These are phyloP conservation scores for Lasioglossum baleicum DNA, from an alignment of 1,140 invertebrate species.

Conservation along the genomic window DNA sequence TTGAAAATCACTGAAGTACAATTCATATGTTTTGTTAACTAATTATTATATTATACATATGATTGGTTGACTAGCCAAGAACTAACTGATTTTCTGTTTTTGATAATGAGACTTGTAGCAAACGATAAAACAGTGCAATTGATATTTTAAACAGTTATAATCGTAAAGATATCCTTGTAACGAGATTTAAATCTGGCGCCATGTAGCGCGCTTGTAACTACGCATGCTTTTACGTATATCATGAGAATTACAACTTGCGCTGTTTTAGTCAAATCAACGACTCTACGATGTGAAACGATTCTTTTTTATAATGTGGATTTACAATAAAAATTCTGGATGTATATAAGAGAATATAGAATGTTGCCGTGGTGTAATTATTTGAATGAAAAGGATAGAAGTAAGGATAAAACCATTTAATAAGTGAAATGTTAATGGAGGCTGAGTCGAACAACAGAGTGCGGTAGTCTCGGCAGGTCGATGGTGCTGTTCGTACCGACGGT, in stretches of 20 bases:
- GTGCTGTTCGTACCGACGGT: slow-evolving; percentile 72
- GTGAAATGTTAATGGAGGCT: slow-evolving; percentile 43
- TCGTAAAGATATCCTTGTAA: background rate
- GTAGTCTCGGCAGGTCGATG: slow-evolving; percentile 67
- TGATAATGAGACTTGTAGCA: no score
- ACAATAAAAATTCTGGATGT: background rate
- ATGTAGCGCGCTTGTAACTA: slow-evolving; percentile 16
- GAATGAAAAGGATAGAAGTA: no score
- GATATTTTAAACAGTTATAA: background rate
- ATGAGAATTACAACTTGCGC: slow-evolving; percentile 11
- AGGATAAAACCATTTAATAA: background rate
- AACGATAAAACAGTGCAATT: background rate
- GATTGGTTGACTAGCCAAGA: no score
- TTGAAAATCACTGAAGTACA: background rate
- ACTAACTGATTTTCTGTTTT: no score
- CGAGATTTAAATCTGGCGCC: slow-evolving; percentile 22
- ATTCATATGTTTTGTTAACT: background rate
- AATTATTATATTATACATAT: no score
- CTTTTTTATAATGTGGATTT: background rate
- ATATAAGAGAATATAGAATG: background rate
- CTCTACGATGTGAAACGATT: slow-evolving; percentile 15
- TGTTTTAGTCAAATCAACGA: slow-evolving; percentile 39
- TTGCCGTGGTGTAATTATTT: background rate
- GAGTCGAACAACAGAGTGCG: slow-evolving; percentile 52
- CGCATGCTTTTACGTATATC: slow-evolving; percentile 19